Conservation (phyloP, 1,140 invertebrate genomes). For the Pachyrhynchus sulphureomaculatus region DNA sequence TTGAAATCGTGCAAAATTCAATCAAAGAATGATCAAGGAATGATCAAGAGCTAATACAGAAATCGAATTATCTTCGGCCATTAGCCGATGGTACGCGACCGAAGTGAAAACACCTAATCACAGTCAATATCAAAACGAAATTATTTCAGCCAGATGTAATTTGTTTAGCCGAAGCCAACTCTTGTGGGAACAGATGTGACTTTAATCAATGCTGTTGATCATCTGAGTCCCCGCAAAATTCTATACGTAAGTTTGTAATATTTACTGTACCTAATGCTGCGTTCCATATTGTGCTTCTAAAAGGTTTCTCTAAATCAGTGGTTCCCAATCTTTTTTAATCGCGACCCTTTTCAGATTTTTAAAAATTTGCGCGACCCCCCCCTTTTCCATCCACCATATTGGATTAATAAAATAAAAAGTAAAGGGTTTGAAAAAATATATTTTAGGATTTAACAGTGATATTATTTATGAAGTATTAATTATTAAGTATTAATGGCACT, state of each 20-base stretch:
- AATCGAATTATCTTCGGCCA: conserved; percentile 24
- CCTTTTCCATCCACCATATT: no score
- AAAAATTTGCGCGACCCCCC: no score
- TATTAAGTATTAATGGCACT: no score
- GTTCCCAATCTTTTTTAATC: no score
- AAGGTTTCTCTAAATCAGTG: no score
- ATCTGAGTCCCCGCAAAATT: conserved; percentile 26
- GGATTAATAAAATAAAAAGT: no score
- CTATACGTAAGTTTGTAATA: conserved; percentile 1
- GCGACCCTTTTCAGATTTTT: no score
- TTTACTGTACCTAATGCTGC: not conserved
- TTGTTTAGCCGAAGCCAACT: conserved; percentile 31
- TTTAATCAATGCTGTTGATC: conserved; percentile 46
- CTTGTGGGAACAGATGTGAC: conserved; percentile 43
- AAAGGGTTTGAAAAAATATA: no score
- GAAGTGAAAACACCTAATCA: conserved; percentile 24
- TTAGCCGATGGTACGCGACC: conserved; percentile 25
- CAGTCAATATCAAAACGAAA: conserved; percentile 18
- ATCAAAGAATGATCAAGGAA: conserved; percentile 6
- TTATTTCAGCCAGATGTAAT: conserved; percentile 26
- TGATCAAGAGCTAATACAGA: conserved; percentile 4
- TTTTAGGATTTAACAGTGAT: no score
- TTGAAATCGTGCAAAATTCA: conserved; percentile 8
- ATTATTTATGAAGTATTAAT: no score
- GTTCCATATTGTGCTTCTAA: no score